A percentile compares a stretch with the other conserved stretches of the same genome.
Evolutionary conservation across 2,113 vertebrate genomes (phyloP).

Genomic region (Phylloscopus trochiloides): DNA sequence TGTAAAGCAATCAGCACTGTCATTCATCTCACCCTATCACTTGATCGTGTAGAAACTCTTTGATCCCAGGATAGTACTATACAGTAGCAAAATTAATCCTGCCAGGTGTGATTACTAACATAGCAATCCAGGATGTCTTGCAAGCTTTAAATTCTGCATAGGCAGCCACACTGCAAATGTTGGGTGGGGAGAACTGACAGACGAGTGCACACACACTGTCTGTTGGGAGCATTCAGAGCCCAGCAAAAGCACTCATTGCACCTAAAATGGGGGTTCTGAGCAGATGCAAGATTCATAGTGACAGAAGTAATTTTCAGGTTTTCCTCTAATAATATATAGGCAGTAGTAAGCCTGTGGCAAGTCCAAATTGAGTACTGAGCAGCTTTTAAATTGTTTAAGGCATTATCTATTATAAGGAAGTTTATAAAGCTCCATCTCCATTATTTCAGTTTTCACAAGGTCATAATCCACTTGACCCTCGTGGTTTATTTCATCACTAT

Average conservation of each 20-base stretch:
- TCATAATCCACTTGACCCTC: slow-evolving; percentile 63
- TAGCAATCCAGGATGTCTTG: not conserved
- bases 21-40: not conserved
- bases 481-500: slow-evolving; percentile 60
- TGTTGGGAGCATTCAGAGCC: not conserved
- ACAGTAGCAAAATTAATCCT: slow-evolving; percentile 4
- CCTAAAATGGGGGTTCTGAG: not conserved
- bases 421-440: slow-evolving; percentile 61
- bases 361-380: slow-evolving; percentile 15
- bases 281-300: not conserved
- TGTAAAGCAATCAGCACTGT: not conserved
- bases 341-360: slow-evolving; percentile 25
- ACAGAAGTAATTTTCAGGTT: slow-evolving; percentile 1
- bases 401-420: slow-evolving; percentile 51
- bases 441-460: slow-evolving; percentile 58
- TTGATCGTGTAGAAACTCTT: not conserved
- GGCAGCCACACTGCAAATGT: not conserved
- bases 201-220: accelerated
- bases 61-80: not conserved
- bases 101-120: slow-evolving; percentile 1
- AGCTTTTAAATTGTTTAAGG: slow-evolving; percentile 52
- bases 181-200: not conserved
- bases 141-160: not conserved
- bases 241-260: not conserved
- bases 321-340: not conserved